Evolutionary conservation across 2,888 invertebrate genomes (phyloP), one percentile per base, ranked within the genome.

Genomic region (Orthosia cruda): DNA sequence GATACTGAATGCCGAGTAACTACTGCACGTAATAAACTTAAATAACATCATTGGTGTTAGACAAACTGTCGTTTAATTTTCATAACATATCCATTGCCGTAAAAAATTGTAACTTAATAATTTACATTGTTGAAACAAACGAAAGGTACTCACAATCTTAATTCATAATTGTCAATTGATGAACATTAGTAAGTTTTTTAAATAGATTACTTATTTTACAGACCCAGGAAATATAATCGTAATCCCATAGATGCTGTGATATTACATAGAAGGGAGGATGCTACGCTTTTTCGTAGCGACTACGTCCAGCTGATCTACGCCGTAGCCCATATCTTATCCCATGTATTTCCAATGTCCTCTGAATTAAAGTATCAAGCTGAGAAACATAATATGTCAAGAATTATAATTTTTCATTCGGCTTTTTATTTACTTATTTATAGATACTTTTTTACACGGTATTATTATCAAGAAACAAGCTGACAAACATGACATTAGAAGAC

Each of bases 371-470:
- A 77, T 68, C 32, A 69, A 57, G 20, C 15, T 40, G 20, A 40
- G 15, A 57, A 7, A 68, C 32, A 58, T 49, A 45, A 55, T 77
- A 78, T 74, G 71, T 78, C 78, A 78, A 71, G 68, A 83, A 23
- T 81, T 49, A 45, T 59, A 23, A 66, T 69, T 62, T 58, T 59
- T 78, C 68, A 49, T 47, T 65, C 13, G 50, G 20, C 12, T 61
- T 40, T 40, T 40, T 40, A 40, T 40, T 32, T 32, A 32, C 7
- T 32, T 32, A 32, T 32, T 7, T 40, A 40, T 40, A 40, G 1
- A 40, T 9, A 40, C 1, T 40, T 40, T 40, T 9, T 64, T 62
- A 62, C 20, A 12, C 7, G 15, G n/a, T 20, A 13, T n/a, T 13
- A 20, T 40, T 40, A 40, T 40, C 40, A 40, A 40, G 9, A 64